Evolutionary conservation across 1,140 invertebrate species (phyloP).

Genomic region (Belonocnema kinseyi): DNA sequence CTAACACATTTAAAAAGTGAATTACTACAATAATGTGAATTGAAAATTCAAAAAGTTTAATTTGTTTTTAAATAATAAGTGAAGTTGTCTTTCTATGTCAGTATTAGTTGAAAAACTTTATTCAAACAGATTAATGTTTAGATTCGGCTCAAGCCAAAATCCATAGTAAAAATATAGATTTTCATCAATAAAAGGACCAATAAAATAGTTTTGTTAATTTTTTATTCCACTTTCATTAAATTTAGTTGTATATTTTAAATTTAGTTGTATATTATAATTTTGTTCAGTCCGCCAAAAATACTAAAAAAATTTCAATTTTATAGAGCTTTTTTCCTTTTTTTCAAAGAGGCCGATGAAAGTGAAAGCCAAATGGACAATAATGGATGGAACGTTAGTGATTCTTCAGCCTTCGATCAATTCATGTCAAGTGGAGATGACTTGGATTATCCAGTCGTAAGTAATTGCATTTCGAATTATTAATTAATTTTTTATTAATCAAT

Average conservation of each 20-base stretch:
- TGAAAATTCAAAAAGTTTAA: too few species aligned
- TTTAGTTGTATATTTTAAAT: not conserved
- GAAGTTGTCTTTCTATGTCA: too few species aligned
- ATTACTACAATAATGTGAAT: too few species aligned
- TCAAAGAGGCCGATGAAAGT: conserved; percentile 41
- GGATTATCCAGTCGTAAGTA: conserved; percentile 49
- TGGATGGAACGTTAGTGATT: conserved; percentile 8
- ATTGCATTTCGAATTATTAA: not conserved
- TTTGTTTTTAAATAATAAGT: too few species aligned
- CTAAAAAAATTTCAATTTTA: conserved; percentile 2
- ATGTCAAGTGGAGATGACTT: conserved; percentile 42
- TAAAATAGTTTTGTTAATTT: not conserved
- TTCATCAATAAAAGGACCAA: too few species aligned
- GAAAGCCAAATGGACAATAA: conserved; percentile 24
- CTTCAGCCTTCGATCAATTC: conserved; percentile 27
- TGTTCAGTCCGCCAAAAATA: not conserved
- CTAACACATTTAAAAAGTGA: too few species aligned
- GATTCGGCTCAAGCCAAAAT: too few species aligned
- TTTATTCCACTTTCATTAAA: not conserved
- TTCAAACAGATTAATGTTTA: too few species aligned
- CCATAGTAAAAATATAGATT: too few species aligned
- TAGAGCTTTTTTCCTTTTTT: conserved; percentile 31
- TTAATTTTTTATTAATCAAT: not conserved
- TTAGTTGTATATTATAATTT: too few species aligned
- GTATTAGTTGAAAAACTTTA: too few species aligned